Evolutionary conservation across 2,888 invertebrate genomes (phyloP), one percentile per base, ranked within the genome.

Genomic region (Sympetrum striolatum): DNA sequence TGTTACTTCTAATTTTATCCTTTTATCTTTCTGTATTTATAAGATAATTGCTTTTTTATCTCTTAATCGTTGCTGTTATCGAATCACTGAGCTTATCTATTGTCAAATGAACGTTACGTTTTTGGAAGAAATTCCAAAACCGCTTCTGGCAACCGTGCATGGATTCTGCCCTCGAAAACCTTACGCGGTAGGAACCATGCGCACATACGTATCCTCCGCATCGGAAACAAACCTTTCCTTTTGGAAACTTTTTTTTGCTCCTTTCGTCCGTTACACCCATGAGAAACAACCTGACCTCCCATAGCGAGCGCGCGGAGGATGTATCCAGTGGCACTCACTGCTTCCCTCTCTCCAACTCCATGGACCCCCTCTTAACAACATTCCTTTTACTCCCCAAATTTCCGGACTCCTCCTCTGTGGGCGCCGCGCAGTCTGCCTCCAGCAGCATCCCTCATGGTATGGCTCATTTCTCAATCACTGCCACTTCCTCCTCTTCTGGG

Each of bases 391-490:
- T 31, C 48, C 48, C 18, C 35, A 15, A 58, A 39, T 35, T 18
- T 35, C 82, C 48, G 4, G 82, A 44, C 58, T 48, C 82, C 35
- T 25, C 48, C 5, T 31, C 53, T 82, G 35, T 2, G 18, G 82
- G 86, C 86, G 64, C 37, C 86, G 37, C 10, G 86, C 86, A 35
- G 86, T 86, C 86, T 86, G 86, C 58, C 60, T 58, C 1, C 60
- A 37, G n/a, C 58, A 22, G 6, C 82, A 35, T 35, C 80, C 80
- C 18, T 60, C 60, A 2, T n/a, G 37, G 86, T 35, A 64, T 86
- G 86, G 60, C 86, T 60, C 86, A 86, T 86, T 37, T 64, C 86
- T 86, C 86, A 86, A 86, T 86, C 86, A 86, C 22, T 53, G 86
- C 60, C 22, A 86, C 86, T 86, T 86, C 86, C 86, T 86, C 53